Percentiles rank a stretch among this genome's conserved stretches.
Conservation (phyloP, 2,797 vertebrate genomes). For the Trichosurus vulpecula region DNA sequence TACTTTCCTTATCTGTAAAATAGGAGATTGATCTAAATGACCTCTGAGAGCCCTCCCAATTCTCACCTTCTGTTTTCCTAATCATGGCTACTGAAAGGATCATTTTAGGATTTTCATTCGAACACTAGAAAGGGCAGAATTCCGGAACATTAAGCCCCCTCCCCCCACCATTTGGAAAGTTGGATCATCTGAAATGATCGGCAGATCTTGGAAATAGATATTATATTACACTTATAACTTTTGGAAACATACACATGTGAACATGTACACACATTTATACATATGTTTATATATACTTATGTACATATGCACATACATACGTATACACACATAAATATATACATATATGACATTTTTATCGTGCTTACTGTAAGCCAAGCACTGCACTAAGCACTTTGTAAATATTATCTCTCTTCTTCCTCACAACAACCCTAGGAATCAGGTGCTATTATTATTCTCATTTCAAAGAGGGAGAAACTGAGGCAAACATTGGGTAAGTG, state of each 20-base stretch:
- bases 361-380: not conserved
- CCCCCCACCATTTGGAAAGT: not conserved
- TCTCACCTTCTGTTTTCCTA: not conserved
- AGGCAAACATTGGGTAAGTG: not conserved
- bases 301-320: not conserved
- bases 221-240: no score
- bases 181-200: not conserved
- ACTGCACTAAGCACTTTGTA: not conserved
- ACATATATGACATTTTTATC: not conserved
- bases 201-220: not conserved
- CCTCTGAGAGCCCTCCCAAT: not conserved
- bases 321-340: no score
- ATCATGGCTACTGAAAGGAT: not conserved
- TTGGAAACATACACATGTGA: not conserved
- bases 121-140: not conserved
- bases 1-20: not conserved
- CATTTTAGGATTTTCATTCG: not conserved
- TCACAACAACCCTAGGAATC: not conserved
- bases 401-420: not conserved
- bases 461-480: not conserved
- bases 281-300: not conserved
- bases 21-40: not conserved
- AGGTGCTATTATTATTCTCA: not conserved
- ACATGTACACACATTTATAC: not conserved
- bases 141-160: not conserved